These are phyloP conservation scores for Ctenicera cuprea DNA, from an alignment of 2,888 invertebrate species.

Conservation along the genomic window DNA sequence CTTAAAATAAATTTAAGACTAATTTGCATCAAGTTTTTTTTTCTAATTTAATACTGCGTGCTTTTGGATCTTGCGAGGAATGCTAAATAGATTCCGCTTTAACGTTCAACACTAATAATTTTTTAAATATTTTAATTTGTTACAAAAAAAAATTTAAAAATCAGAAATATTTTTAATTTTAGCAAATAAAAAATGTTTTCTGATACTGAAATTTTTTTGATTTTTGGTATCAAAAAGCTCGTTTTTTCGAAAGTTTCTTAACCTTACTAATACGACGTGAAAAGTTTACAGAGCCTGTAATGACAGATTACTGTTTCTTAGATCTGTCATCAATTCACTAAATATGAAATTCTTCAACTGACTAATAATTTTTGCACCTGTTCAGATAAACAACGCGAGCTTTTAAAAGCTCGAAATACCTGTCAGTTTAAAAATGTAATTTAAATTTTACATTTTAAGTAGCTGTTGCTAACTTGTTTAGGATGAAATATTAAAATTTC, in stretches of 20 bases:
- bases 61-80: conserved; percentile 40
- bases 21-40: conserved; percentile 59
- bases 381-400: neutral
- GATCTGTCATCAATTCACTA: neutral
- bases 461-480: too few species aligned
- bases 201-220: too few species aligned
- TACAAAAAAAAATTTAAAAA: too few species aligned
- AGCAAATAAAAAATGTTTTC: too few species aligned
- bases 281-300: too few species aligned
- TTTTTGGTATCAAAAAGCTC: neutral
- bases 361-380: conserved; percentile 9
- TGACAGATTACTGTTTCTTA: neutral
- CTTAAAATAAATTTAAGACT: conserved; percentile 60
- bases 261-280: neutral
- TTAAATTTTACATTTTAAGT: too few species aligned
- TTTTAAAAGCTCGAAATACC: neutral
- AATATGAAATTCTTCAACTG: conserved; percentile 4
- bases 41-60: conserved; percentile 55
- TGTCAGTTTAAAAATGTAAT: too few species aligned
- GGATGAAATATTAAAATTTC: too few species aligned
- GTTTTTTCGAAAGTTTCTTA: neutral
- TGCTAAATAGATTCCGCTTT: conserved; percentile 45
- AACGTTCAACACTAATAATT: conserved; percentile 16
- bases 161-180: too few species aligned
- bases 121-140: too few species aligned